These are phyloP conservation scores for Ricordea florida DNA, from an alignment of 92 coral and sea anemone species.

Conservation along the genomic window DNA sequence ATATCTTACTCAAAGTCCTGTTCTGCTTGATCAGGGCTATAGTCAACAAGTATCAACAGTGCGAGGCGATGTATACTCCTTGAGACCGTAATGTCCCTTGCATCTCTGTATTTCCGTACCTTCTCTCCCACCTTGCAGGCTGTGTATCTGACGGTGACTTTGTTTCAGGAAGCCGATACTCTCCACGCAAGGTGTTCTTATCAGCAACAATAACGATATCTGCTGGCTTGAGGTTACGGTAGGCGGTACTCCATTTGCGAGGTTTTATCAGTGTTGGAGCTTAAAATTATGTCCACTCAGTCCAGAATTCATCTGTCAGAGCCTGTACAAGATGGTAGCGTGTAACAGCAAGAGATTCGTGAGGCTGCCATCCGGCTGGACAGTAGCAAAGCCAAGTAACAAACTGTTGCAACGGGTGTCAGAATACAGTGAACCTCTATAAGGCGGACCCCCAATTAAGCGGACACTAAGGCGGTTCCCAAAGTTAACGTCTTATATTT, in stretches of 20 bases:
- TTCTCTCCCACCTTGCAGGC: slow-evolving; percentile 39
- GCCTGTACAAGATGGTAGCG: slow-evolving; percentile 57
- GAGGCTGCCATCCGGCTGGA: slow-evolving; percentile 59
- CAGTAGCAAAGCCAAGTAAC: slow-evolving; percentile 50
- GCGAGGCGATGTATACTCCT: slow-evolving; percentile 49
- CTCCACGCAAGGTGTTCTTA: slow-evolving; percentile 60
- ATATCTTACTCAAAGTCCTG: too few species aligned
- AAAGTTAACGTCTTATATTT: too few species aligned
- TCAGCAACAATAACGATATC: slow-evolving; percentile 71
- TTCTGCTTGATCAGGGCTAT: too few species aligned
- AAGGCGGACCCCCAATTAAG: too few species aligned
- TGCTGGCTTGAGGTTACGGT: slow-evolving; percentile 52
- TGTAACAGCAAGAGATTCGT: neutral
- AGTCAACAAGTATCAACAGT: slow-evolving; percentile 46
- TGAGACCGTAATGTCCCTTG: slow-evolving; percentile 28
- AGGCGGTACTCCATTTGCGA: slow-evolving; percentile 52
- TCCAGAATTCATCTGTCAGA: slow-evolving; percentile 47
- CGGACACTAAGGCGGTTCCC: too few species aligned
- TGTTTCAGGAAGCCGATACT: slow-evolving; percentile 45
- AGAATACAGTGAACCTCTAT: too few species aligned
- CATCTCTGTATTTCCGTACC: slow-evolving; percentile 29
- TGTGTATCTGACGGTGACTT: slow-evolving; percentile 62
- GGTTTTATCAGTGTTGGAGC: slow-evolving; percentile 56
- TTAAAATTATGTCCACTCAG: slow-evolving; percentile 58
- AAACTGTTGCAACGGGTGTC: slow-evolving; percentile 54